Evolutionary conservation across 2,797 vertebrate species (phyloP), one percentile per base, ranked within the genome.

Genomic region (Spondyliosoma cantharus): DNA sequence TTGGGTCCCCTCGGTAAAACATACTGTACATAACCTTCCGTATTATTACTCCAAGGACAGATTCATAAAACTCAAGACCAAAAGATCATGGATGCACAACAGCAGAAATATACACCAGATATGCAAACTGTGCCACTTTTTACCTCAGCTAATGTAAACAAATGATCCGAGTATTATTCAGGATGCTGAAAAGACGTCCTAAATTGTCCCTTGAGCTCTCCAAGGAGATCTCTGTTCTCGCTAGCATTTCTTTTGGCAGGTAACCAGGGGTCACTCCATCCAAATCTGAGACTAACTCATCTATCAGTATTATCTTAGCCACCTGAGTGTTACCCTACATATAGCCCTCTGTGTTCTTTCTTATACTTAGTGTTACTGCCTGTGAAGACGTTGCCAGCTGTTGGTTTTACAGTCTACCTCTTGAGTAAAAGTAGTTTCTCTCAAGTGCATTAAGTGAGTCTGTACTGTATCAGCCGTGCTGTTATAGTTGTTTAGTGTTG

Each of bases 331-430:
- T 85, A 67, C 57, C 63, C 65, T 74, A 24, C 65, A 52, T 29
- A 63, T 45, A 62, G 68, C 72, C 50, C 74, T 53, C 45, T 19
- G 37, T 77, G 46, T 71, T 81, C 54, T 74, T 64, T 42, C 59
- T 48, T 58, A 25, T 42, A 56, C 60, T 78, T 2, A 69, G 61
- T 46, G 65, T 25, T 58, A 56, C 45, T 46, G 72, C 56, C 53
- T 83, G 76, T 71, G 74, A 81, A 71, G 56, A 71, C 5, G 17
- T 53, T 61, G 27, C 72, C 87, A 80, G 80, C 76, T 70, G 50
- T 74, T 85, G 66, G 74, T 57, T 83, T 72, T 76, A 43, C 46
- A 83, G 60, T 9, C 56, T 19, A 71, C 63, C 64, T 76, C 75
- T 59, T 61, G 57, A 80, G 77, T 72, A 74, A 77, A 84, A 81